Percentiles rank a stretch among this genome's conserved stretches.
Conservation (phyloP, 2,888 invertebrate species). For the Agrotis clavis region DNA sequence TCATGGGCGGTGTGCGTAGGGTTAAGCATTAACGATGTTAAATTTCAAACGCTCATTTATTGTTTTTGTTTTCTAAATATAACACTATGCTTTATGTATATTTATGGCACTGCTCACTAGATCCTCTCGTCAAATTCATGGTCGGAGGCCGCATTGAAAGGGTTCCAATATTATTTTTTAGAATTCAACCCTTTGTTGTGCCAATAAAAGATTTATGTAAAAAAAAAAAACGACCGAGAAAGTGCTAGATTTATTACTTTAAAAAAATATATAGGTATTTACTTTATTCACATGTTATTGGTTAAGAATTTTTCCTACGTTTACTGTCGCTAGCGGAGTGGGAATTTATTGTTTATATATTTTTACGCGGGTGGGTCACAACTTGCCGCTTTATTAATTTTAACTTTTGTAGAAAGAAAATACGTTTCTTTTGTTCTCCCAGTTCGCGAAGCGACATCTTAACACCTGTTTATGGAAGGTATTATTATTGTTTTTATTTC, state of each 20-base stretch:
- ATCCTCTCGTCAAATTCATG: slow-evolving; percentile 58
- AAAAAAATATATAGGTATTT: slow-evolving; percentile 72
- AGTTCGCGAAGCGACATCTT: slow-evolving; percentile 66
- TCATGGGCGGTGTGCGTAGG: slow-evolving; percentile 70
- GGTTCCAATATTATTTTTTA: slow-evolving; percentile 62
- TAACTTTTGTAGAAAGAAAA: slow-evolving; percentile 76
- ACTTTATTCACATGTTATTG: slow-evolving; percentile 79
- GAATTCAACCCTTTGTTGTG: slow-evolving; percentile 64
- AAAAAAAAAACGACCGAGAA: slow-evolving; percentile 57
- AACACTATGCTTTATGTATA: slow-evolving; percentile 74
- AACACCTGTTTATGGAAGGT: slow-evolving; percentile 66
- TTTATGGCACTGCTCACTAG: slow-evolving; percentile 68
- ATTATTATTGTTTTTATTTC: slow-evolving; percentile 74
- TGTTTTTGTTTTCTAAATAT: slow-evolving; percentile 70
- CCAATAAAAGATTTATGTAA: slow-evolving; percentile 58
- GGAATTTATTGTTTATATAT: slow-evolving; percentile 67
- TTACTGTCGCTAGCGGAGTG: slow-evolving; percentile 65
- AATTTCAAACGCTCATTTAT: slow-evolving; percentile 77
- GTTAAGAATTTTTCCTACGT: slow-evolving; percentile 76
- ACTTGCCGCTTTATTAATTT: slow-evolving; percentile 66
- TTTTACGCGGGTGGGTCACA: slow-evolving; percentile 62
- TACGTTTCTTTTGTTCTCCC: slow-evolving; percentile 75
- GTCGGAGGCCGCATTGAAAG: slow-evolving; percentile 60
- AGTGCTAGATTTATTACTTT: slow-evolving; percentile 66
- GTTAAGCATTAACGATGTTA: slow-evolving; percentile 78